phyloP scores from a whole-genome alignment of 2,888 invertebrate species.

The Meghimatium bilineatum region DNA sequence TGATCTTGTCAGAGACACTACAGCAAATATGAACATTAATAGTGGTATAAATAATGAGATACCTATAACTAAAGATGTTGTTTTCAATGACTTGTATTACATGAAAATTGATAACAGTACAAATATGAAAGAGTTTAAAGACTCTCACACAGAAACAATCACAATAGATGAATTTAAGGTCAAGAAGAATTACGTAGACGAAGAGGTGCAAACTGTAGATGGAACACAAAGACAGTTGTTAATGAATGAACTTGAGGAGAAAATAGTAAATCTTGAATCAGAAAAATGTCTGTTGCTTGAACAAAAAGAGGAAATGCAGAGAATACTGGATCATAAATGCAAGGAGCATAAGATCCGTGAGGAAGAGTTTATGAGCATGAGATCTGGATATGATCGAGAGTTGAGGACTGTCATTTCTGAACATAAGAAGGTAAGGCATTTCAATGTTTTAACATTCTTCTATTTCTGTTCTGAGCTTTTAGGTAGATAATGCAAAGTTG shows the following conservation, averaged over 20 bases:
- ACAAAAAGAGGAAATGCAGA: slow-evolving; percentile 27
- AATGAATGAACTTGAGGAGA: slow-evolving; percentile 15
- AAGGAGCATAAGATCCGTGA: slow-evolving; percentile 60
- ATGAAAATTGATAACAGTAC: neutral
- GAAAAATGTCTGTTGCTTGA: slow-evolving; percentile 59
- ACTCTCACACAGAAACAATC: neutral
- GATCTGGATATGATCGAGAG: slow-evolving; percentile 56
- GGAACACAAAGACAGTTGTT: neutral
- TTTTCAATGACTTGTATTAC: neutral
- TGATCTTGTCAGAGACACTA: slow-evolving; percentile 7
- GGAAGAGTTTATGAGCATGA: slow-evolving; percentile 51
- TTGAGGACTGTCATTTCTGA: slow-evolving; percentile 65
- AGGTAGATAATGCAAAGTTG: no score
- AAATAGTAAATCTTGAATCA: slow-evolving; percentile 50
- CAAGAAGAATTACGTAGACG: neutral
- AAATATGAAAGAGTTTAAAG: neutral
- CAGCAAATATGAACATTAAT: neutral
- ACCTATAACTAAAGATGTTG: neutral
- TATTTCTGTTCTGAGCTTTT: no score
- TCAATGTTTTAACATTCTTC: no score
- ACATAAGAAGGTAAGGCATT: slow-evolving; percentile 61
- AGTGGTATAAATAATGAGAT: neutral
- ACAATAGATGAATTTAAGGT: slow-evolving; percentile 3
- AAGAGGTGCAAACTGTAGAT: slow-evolving; percentile 1
- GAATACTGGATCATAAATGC: slow-evolving; percentile 51